These are phyloP conservation scores for Drosophila quinaria DNA, from an alignment of 2,888 invertebrate genomes.

Conservation along the genomic window DNA sequence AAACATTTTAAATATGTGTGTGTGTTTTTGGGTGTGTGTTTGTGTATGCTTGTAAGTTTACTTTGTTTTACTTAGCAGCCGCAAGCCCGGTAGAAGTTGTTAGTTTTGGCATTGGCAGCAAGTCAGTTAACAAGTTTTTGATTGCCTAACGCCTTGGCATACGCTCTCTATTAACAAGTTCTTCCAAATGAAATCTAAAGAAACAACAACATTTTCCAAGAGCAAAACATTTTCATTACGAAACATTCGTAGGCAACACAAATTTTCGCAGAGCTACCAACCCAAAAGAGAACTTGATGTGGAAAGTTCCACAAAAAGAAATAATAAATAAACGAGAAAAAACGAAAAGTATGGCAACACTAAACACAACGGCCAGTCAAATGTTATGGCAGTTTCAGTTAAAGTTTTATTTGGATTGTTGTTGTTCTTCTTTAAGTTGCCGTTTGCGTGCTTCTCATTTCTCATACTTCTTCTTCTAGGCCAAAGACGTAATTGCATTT, in stretches of 20 bases:
- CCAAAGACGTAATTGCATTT: slow-evolving; percentile 80
- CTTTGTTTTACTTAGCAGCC: slow-evolving; percentile 63
- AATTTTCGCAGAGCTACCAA: slow-evolving; percentile 49
- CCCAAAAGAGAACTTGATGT: slow-evolving; percentile 67
- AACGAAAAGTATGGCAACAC: slow-evolving; percentile 41
- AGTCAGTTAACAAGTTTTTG: slow-evolving; percentile 66
- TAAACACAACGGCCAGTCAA: slow-evolving; percentile 61
- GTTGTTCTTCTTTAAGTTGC: slow-evolving; percentile 50
- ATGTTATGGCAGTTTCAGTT: slow-evolving; percentile 65
- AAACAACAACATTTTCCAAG: slow-evolving; percentile 40
- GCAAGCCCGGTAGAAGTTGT: slow-evolving; percentile 51
- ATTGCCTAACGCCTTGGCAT: slow-evolving; percentile 60
- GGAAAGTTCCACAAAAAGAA: slow-evolving; percentile 61
- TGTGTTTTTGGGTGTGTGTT: slow-evolving; percentile 1
- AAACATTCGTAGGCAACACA: slow-evolving; percentile 65
- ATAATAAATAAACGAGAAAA: slow-evolving; percentile 25
- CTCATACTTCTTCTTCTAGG: slow-evolving; percentile 61
- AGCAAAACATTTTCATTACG: slow-evolving; percentile 74
- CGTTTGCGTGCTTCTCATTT: slow-evolving; percentile 65
- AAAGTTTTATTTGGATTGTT: slow-evolving; percentile 51
- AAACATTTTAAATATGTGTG: slow-evolving; percentile 12
- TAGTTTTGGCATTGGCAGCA: slow-evolving; percentile 57
- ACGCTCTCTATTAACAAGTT: slow-evolving; percentile 53
- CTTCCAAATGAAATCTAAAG: slow-evolving; percentile 53
- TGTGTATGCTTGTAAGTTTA: slow-evolving; percentile 16